Evolutionary conservation across 2,113 vertebrate species (phyloP), one percentile per base, ranked within the genome.

Genomic region (Coregonus clupeaformis): DNA sequence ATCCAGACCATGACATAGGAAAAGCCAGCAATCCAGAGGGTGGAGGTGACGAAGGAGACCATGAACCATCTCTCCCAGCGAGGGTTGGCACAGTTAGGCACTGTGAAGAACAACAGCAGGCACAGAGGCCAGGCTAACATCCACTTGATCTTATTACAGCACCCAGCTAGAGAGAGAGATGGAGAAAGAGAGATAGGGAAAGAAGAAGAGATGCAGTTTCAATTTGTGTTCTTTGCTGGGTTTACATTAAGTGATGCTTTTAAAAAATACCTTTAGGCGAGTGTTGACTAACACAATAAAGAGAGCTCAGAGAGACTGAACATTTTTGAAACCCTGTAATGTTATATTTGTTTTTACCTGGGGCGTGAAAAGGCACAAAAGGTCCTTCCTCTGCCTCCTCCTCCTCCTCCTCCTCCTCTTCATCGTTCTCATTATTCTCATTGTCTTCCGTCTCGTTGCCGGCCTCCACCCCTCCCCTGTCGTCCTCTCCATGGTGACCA

Each of bases 1-100:
- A 99, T 99, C 97, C 97, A 99, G 75, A 99, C 97, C 97, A 98
- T 99, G 89, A 99, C 76, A 90, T 98, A 98, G 77, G 97, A 99
- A 83, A 97, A 97, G 81, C 86, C 92, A 45, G 97, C 97, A 0
- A 99, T 99, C 97, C 97, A 99, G 42, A 99, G 76, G 0, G 97
- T 98, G 63, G 97, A 97, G 20, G 85, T 77, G 55, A 90, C 77
- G 52, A 99, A 99, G 1, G 97, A 96, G 82, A 96, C 84, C 96
- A 99, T 95, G 82, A 98, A 99, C 87, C 94, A 99, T 79, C 95
- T 96, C 83, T 98, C 96, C 96, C 97, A 95, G 87, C 94, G 94
- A 1, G 96, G 94, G 5, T 89, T 91, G 82, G 94, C 93, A 77
- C 94, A 96, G 92, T 99, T 97, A 85, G 97, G 97, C 71, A 98